phyloP scores from a whole-genome alignment of 23 tunicate species.

The Phallusia fumigata region DNA sequence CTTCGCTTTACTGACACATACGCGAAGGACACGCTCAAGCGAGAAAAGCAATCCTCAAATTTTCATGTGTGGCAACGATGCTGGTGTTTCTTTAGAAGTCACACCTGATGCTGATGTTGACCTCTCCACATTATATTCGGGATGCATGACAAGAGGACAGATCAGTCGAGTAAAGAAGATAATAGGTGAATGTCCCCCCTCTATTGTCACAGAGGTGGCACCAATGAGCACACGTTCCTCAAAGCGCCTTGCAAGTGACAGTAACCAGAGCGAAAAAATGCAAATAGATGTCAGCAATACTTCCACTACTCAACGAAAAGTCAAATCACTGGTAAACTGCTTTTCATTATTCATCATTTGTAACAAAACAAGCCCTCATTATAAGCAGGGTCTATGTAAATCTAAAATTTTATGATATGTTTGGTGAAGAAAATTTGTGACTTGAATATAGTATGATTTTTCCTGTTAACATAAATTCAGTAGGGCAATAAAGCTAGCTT shows the following conservation, averaged over 20 bases:
- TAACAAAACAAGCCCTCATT: too few relatives aligned
- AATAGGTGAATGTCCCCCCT: constrained; percentile 14
- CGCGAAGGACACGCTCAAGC: neutral
- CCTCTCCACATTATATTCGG: constrained; percentile 24
- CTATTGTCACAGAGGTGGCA: neutral
- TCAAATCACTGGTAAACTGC: neutral
- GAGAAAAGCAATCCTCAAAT: neutral
- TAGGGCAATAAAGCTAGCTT: too few relatives aligned
- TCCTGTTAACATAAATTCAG: too few relatives aligned
- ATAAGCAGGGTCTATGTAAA: too few relatives aligned
- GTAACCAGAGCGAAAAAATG: neutral
- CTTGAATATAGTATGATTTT: too few relatives aligned
- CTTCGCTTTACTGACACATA: neutral
- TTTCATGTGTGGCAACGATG: neutral
- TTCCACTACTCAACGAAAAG: neutral
- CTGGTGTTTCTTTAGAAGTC: neutral
- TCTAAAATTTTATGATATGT: too few relatives aligned
- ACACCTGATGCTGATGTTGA: constrained; percentile 32
- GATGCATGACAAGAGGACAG: constrained; percentile 50
- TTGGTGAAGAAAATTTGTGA: too few relatives aligned
- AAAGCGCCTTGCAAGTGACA: neutral
- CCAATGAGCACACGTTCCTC: neutral
- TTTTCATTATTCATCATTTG: neutral
- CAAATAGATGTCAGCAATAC: neutral
- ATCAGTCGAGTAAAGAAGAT: constrained; percentile 19